Percentiles rank a stretch among this genome's conserved stretches.
Conservation (phyloP, 2,113 vertebrate species). For the Falcunculus frontatus region DNA sequence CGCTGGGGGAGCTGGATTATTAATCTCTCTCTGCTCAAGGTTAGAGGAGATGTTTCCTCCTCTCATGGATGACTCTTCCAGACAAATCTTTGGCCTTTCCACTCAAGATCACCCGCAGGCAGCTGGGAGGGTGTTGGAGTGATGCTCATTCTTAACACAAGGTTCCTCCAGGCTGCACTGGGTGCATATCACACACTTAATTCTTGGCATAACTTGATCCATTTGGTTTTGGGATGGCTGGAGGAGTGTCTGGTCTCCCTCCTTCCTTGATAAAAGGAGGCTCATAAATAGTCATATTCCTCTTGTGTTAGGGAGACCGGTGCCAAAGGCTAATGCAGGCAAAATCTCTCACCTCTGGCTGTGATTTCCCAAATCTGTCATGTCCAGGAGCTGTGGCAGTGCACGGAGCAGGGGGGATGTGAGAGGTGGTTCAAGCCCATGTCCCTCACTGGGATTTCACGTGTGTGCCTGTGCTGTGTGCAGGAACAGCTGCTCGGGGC, state of each 20-base stretch:
- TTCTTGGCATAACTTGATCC: neutral
- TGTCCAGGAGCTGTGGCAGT: neutral
- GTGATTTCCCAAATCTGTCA: neutral
- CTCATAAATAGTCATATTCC: neutral
- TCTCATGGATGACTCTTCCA: neutral
- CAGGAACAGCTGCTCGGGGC: neutral
- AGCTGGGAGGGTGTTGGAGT: neutral
- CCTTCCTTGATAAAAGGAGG: neutral
- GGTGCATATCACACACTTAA: neutral
- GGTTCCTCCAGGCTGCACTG: neutral
- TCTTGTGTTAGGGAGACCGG: neutral
- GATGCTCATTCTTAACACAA: neutral
- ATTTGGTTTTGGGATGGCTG: neutral
- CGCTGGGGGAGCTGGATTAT: neutral
- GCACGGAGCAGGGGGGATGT: neutral
- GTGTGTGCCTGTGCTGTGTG: fast-evolving
- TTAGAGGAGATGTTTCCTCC: conserved; percentile 16
- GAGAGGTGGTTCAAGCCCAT: neutral
- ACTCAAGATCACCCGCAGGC: neutral
- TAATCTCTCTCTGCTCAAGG: conserved; percentile 29
- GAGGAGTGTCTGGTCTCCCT: neutral
- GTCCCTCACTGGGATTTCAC: neutral
- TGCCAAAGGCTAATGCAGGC: neutral
- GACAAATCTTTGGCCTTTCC: neutral
- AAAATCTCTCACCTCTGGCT: neutral